Evolutionary conservation across 2,888 invertebrate genomes (phyloP), one percentile per base, ranked within the genome.

Genomic region (Portevinia maculata): DNA sequence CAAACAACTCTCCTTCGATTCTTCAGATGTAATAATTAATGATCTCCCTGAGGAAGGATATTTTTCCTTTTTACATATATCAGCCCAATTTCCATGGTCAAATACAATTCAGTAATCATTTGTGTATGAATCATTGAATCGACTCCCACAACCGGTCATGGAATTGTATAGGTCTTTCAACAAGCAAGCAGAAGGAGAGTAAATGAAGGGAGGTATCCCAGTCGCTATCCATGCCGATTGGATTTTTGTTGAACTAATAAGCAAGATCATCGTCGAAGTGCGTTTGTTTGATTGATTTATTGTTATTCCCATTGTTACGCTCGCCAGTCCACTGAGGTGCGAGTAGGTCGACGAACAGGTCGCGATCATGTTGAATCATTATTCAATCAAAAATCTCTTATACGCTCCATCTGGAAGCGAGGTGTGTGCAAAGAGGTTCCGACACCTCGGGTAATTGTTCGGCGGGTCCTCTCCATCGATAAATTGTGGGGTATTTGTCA

Each of bases 341-440:
- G 24, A 24, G 24, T 24, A 24, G 24, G 24, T 24, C 24, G 24
- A 24, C 17, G 9, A 30, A 59, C 57, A 70, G 75, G 65, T 76
- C 76, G 52, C 71, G 83, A 67, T 83, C 83, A 78, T 73, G 67
- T 83, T 50, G 73, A 69, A 83, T 83, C 83, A 83, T 83, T 83
- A 83, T 83, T 83, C 83, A 83, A 83, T 83, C 78, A 83, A 76
- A 83, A 83, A 60, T 78, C 83, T 83, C 73, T 83, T 83, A 76
- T 83, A 78, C 65, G 44, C 53, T 73, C 71, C 48, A 83, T 65
- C 70, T 13, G 44, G 44, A n/a, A 50, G 13, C 13, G 48, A 13
- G 55, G n/a, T n/a, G 44, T 57, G 65, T 19, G 46, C 59, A 83
- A 83, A 83, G 71, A 48, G 65, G 65, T 67, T 50, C 78, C 78